Evolutionary conservation across 1,140 invertebrate species (phyloP).

Genomic region (Stenopsyche tienmushanensis): DNA sequence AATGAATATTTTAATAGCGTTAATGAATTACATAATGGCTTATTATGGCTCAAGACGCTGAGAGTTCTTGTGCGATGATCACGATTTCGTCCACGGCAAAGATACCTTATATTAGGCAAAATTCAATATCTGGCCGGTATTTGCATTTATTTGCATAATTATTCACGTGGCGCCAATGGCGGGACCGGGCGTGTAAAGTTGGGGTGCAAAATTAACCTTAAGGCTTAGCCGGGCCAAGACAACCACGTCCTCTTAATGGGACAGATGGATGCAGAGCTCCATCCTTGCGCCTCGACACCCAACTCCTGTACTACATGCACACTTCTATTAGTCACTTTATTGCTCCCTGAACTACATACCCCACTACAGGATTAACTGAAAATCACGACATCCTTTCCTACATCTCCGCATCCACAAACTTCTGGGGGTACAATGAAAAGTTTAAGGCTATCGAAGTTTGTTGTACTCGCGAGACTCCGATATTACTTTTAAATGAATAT

Average conservation of each 20-base stretch:
- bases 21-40: too few relatives aligned
- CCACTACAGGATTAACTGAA: constrained; percentile 5
- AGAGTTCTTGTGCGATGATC: too few relatives aligned
- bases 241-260: neutral
- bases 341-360: neutral
- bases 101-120: neutral
- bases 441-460: too few relatives aligned
- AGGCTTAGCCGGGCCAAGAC: neutral
- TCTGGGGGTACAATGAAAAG: too few relatives aligned
- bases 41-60: too few relatives aligned
- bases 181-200: constrained; percentile 8
- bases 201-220: constrained; percentile 21
- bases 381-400: neutral
- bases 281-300: too few relatives aligned
- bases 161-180: constrained; percentile 24
- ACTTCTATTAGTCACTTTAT: constrained; percentile 27
- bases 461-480: too few relatives aligned
- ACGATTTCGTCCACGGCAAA: neutral
- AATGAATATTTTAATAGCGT: too few relatives aligned
- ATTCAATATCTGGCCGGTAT: constrained; percentile 23
- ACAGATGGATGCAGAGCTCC: too few relatives aligned
- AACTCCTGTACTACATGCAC: neutral
- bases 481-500: too few relatives aligned
- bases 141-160: constrained; percentile 30
- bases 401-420: too few relatives aligned